A percentile compares a stretch with the other conserved stretches of the same genome.
Conservation (phyloP, 2,888 invertebrate genomes). For the Trichopoda pennipes region DNA sequence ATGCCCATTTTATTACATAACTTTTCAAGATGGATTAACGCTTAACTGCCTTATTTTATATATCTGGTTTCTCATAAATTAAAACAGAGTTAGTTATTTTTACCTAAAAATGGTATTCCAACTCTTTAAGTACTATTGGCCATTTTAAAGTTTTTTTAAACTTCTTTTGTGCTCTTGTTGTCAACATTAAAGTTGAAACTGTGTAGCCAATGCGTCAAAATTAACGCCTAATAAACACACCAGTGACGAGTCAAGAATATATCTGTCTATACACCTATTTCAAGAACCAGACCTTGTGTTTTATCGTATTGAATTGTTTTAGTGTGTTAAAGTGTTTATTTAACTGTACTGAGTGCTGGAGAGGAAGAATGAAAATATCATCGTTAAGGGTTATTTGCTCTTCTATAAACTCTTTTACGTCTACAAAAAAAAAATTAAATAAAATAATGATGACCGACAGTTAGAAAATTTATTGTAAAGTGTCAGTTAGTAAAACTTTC, state of each 20-base stretch:
- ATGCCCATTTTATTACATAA: too few species aligned
- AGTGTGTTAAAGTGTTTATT: constrained; percentile 4
- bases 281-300: constrained; percentile 5
- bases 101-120: too few species aligned
- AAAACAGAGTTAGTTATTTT: too few species aligned
- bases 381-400: constrained; percentile 62
- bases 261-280: constrained; percentile 27
- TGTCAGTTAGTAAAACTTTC: constrained; percentile 66
- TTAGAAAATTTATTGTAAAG: constrained; percentile 68
- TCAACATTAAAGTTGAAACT: constrained; percentile 60
- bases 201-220: constrained; percentile 65
- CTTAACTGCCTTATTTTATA: too few species aligned
- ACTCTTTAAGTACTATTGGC: constrained; percentile 21
- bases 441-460: constrained; percentile 68
- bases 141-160: constrained; percentile 28
- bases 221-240: constrained; percentile 56
- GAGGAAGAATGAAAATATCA: constrained; percentile 25
- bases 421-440: constrained; percentile 33
- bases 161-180: neutral
- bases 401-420: constrained; percentile 32
- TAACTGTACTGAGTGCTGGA: constrained; percentile 1
- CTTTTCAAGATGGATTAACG: too few species aligned
- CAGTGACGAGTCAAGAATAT: constrained; percentile 54
- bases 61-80: too few species aligned
- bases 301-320: constrained; percentile 19